Evolutionary conservation across 2,888 invertebrate genomes (phyloP), one percentile per base, ranked within the genome.

Genomic region (Drosophila mayaguana): DNA sequence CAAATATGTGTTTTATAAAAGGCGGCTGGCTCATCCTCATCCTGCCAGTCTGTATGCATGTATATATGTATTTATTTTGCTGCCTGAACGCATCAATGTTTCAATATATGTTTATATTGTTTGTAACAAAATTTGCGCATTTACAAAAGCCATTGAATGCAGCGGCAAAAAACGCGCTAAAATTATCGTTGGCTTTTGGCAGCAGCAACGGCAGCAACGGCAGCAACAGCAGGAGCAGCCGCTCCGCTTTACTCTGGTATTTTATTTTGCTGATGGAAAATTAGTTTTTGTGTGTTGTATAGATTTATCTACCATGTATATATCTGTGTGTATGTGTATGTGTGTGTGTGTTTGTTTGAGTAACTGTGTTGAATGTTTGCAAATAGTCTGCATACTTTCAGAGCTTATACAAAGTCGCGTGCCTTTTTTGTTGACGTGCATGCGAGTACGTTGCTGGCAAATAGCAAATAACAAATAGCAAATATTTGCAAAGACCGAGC

Each of bases 1-100:
- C 89, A 91, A 91, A 91, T 85, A 91, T 91, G 91, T 90, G 90
- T 81, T 81, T 79, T 83, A 83, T 77, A 82, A 80, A 76, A 75
- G 78, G 81, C 63, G 64, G 63, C 62, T 32, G 46, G 38, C 32
- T 32, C 59, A 36, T 51, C 38, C n/a, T 14, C 38, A 38, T 38
- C 16, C 38, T 38, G 28, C 8, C 28, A 8, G 28, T 28, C 28
- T 16, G 32, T 32, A 9, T 32, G 36, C 42, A 57, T 38, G 36
- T 46, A 55, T 43, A 34, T 42, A 46, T 42, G 40, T 64, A 25
- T 67, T 32, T 73, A 34, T 20, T 28, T 48, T 20, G 51, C 50
- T 51, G 54, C 59, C 45, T 64, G 63, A 63, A 60, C 65, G 48
- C 63, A 68, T 69, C 79, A 66, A 69, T 80, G 67, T 67, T 72